Evolutionary conservation across 2,888 invertebrate genomes (phyloP).

Genomic region (Salpingus planirostris): DNA sequence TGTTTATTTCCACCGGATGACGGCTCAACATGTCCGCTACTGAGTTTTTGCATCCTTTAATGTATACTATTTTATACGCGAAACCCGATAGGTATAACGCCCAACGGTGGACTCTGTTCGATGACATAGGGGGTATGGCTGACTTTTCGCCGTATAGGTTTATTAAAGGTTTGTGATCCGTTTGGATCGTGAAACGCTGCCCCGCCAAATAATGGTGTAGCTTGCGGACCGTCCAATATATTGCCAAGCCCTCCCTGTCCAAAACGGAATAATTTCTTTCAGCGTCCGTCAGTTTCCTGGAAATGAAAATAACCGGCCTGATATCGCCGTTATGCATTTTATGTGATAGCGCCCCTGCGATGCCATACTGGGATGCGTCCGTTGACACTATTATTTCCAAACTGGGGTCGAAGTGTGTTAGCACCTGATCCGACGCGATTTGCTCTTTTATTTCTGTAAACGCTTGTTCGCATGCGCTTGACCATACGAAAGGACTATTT

Average conservation of each 20-base stretch:
- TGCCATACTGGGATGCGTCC: conserved; percentile 10
- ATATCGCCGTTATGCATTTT: neutral
- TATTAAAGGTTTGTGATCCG: no score
- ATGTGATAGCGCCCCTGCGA: conserved; percentile 11
- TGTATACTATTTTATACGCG: conserved; percentile 8
- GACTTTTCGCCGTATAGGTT: conserved; percentile 8
- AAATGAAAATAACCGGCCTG: conserved; percentile 5
- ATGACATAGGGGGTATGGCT: conserved; percentile 9
- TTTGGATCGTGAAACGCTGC: conserved; percentile 8
- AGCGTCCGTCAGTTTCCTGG: conserved; percentile 5
- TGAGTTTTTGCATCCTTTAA: conserved; percentile 9
- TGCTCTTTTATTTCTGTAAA: conserved; percentile 9
- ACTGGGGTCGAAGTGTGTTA: conserved; percentile 9
- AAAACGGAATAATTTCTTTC: conserved; percentile 7
- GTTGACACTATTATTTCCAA: conserved; percentile 6
- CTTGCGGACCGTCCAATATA: conserved; percentile 6
- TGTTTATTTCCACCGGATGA: conserved; percentile 4
- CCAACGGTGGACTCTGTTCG: conserved; percentile 14
- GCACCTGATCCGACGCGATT: conserved; percentile 3
- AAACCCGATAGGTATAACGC: conserved; percentile 11
- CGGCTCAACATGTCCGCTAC: conserved; percentile 10
- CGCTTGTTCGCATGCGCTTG: conserved; percentile 7
- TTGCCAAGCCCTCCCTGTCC: conserved; percentile 9
- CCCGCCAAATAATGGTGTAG: conserved; percentile 9
- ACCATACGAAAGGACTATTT: conserved; percentile 9